Conservation (phyloP, 2,797 vertebrate genomes). For the Lophius americanus region DNA sequence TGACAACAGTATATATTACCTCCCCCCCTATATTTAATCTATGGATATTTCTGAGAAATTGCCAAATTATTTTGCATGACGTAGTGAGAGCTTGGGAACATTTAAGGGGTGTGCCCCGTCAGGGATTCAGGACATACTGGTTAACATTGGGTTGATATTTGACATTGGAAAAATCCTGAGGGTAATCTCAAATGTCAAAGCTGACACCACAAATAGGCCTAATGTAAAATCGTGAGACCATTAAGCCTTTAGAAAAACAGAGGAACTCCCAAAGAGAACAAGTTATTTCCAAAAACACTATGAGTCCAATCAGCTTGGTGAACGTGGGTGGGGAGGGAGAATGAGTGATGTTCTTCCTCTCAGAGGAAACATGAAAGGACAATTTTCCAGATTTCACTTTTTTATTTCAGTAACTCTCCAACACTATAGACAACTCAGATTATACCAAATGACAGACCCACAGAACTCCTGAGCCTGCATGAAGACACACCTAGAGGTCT, state of each 20-base stretch:
- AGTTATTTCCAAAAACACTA: conserved; percentile 20
- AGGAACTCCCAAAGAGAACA: conserved; percentile 68
- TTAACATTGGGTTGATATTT: conserved; percentile 57
- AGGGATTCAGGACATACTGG: conserved; percentile 50
- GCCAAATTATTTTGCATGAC: conserved; percentile 42
- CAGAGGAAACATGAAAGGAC: background rate
- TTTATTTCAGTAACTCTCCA: conserved; percentile 14
- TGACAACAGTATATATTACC: conserved; percentile 14
- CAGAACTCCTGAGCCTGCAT: too few species aligned
- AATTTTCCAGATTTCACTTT: conserved; percentile 7
- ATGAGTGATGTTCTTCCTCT: too few species aligned
- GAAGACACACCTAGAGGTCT: too few species aligned
- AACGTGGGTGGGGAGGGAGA: too few species aligned
- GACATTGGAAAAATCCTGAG: conserved; percentile 62
- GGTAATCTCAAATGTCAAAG: conserved; percentile 63
- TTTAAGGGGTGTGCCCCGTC: background rate
- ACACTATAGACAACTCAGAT: background rate
- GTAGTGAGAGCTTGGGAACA: conserved; percentile 41
- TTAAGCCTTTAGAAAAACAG: conserved; percentile 65
- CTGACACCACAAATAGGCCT: conserved; percentile 58
- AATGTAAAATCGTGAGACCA: conserved; percentile 61
- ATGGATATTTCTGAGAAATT: conserved; percentile 23
- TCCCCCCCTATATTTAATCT: conserved; percentile 19
- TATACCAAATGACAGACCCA: conserved; percentile 9
- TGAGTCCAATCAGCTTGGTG: too few species aligned